phyloP scores from a whole-genome alignment of 2,113 vertebrate species.

The Psilopsiagon aurifrons region DNA sequence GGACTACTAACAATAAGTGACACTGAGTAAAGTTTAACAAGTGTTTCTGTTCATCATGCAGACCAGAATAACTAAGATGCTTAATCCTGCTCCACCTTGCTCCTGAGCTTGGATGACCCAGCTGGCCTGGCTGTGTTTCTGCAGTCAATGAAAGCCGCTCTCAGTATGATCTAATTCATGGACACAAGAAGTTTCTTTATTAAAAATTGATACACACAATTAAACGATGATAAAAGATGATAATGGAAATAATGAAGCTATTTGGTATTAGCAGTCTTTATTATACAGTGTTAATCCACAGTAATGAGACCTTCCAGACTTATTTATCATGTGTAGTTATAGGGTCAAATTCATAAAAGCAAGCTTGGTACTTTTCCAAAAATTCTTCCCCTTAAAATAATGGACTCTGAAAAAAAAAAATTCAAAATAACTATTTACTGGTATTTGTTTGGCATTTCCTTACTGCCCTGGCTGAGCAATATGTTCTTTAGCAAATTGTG shows the following conservation, averaged over 20 bases:
- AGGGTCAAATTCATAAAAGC: not conserved
- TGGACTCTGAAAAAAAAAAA: not conserved
- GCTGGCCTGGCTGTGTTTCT: not conserved
- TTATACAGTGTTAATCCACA: not conserved
- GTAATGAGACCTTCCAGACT: conserved; percentile 4
- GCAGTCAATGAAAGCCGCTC: not conserved
- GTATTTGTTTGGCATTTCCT: not conserved
- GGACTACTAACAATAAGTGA: conserved; percentile 5
- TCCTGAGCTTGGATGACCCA: not conserved
- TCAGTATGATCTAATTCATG: not conserved
- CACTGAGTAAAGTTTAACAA: not conserved
- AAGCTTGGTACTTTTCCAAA: not conserved
- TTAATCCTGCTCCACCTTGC: not conserved
- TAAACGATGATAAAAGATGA: conserved; percentile 12
- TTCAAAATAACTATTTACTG: not conserved
- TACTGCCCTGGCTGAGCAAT: not conserved
- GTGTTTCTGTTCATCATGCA: not conserved
- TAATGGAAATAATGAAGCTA: conserved; percentile 26
- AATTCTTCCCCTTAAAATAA: not conserved
- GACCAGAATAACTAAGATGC: not conserved
- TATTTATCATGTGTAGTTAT: not conserved
- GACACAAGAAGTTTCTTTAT: not conserved
- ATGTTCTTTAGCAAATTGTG: not conserved
- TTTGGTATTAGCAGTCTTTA: conserved; percentile 29
- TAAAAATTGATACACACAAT: conserved; percentile 41